Percentiles rank a stretch among this genome's conserved stretches.
Conservation (phyloP, 2,797 vertebrate species). For the Hydrolagus colliei region DNA sequence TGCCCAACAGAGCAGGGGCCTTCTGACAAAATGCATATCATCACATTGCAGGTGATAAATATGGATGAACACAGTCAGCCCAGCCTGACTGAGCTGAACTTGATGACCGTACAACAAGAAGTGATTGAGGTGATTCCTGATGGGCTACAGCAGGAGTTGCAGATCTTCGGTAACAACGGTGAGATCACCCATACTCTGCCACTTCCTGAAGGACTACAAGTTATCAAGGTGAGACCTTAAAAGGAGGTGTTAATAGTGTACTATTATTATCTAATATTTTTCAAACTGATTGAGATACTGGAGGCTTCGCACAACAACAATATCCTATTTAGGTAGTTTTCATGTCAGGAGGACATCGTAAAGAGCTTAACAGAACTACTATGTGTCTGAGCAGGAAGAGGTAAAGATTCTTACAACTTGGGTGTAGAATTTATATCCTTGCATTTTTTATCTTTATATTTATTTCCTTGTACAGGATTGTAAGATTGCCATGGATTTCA, state of each 20-base stretch:
- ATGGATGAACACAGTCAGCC: slow-evolving; percentile 15
- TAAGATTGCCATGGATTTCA: not conserved
- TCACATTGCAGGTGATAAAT: slow-evolving; percentile 16
- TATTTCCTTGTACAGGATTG: too few relatives aligned
- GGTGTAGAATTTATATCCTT: too few relatives aligned
- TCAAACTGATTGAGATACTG: too few relatives aligned
- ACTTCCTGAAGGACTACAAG: slow-evolving; percentile 16
- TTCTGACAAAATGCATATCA: slow-evolving; percentile 21
- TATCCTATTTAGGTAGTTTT: too few relatives aligned
- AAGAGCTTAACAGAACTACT: too few relatives aligned
- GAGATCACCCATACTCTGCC: slow-evolving; percentile 20
- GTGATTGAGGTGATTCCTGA: not conserved
- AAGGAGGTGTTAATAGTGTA: not conserved
- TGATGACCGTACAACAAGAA: slow-evolving; percentile 13
- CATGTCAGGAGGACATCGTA: too few relatives aligned
- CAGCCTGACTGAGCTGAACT: slow-evolving; percentile 17
- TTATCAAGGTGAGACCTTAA: slow-evolving; percentile 12
- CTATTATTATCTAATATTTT: not conserved
- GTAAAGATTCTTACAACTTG: too few relatives aligned
- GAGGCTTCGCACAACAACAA: too few relatives aligned
- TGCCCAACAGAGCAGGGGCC: not conserved
- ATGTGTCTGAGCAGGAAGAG: too few relatives aligned
- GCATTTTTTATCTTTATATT: too few relatives aligned
- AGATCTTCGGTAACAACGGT: not conserved
- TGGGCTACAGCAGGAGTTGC: not conserved